Conservation (phyloP, 1,140 invertebrate species). For the Procambarus virginalis region DNA sequence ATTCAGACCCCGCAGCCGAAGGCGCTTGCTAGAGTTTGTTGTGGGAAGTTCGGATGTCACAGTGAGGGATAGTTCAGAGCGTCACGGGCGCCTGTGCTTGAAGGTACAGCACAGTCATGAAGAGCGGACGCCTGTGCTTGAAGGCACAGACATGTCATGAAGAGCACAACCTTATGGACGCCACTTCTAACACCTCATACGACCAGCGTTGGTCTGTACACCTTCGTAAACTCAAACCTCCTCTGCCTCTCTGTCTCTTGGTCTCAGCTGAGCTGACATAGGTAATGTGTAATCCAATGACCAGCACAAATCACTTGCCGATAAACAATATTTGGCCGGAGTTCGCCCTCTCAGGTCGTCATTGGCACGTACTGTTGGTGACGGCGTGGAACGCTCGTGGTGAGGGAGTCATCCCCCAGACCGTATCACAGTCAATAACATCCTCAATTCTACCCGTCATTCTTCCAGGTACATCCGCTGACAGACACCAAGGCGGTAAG, state of each 20-base stretch:
- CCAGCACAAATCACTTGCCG: conserved; percentile 45
- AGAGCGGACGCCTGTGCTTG: no score
- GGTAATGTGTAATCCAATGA: conserved; percentile 54
- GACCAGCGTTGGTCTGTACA: background rate
- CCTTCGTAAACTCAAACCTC: background rate
- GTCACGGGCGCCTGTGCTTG: no score
- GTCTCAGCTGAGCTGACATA: conserved; percentile 24
- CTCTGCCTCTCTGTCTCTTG: background rate
- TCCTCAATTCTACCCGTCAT: background rate
- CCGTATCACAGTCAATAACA: background rate
- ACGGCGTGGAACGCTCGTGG: conserved; percentile 21
- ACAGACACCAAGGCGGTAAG: background rate
- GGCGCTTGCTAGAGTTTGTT: no score
- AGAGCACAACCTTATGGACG: background rate
- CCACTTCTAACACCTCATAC: background rate
- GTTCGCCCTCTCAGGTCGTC: background rate
- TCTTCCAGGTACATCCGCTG: conserved; percentile 12
- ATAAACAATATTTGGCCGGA: conserved; percentile 49
- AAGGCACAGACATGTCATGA: no score
- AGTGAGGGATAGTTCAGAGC: no score
- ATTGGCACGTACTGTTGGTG: conserved; percentile 23
- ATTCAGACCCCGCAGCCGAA: no score
- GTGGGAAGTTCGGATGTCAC: no score
- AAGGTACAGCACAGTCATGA: no score
- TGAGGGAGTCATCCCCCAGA: conserved; percentile 6